phyloP scores from a whole-genome alignment of 2,888 invertebrate species.

The Lathronympha strigana region DNA sequence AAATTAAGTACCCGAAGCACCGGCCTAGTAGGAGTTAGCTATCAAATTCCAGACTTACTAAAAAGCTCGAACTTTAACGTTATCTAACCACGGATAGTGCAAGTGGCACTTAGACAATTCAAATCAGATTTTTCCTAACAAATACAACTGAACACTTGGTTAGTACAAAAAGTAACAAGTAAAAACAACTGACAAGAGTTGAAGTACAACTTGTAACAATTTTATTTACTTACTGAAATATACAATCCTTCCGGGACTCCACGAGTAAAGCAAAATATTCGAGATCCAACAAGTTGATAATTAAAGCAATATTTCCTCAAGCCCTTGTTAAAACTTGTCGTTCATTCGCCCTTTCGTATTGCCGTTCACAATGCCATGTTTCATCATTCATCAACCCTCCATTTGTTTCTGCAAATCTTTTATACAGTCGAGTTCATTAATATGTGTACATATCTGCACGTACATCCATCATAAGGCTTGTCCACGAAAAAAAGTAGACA shows the following conservation, averaged over 20 bases:
- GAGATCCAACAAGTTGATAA: slow-evolving; percentile 44
- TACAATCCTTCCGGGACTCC: slow-evolving; percentile 32
- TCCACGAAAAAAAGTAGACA: too few relatives aligned
- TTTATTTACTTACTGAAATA: slow-evolving; percentile 1
- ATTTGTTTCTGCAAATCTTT: slow-evolving; percentile 10
- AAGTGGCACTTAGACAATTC: background rate
- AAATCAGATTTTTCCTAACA: background rate
- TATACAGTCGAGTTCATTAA: too few relatives aligned
- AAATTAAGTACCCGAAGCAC: too few relatives aligned
- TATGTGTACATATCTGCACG: too few relatives aligned
- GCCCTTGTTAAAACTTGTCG: slow-evolving; percentile 49
- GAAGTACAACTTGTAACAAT: background rate
- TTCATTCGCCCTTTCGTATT: slow-evolving; percentile 37
- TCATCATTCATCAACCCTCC: slow-evolving; percentile 21
- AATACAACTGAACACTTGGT: background rate
- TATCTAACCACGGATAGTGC: too few relatives aligned
- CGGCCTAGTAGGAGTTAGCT: too few relatives aligned
- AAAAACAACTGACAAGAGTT: too few relatives aligned
- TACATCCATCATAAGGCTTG: too few relatives aligned
- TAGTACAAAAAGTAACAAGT: too few relatives aligned
- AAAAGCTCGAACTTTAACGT: too few relatives aligned
- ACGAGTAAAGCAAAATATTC: slow-evolving; percentile 35
- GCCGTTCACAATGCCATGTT: slow-evolving; percentile 23
- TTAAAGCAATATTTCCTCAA: slow-evolving; percentile 51
- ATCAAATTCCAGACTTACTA: too few relatives aligned